Evolutionary conservation across 2,888 invertebrate species (phyloP).

Genomic region (Drosophila birchii): DNA sequence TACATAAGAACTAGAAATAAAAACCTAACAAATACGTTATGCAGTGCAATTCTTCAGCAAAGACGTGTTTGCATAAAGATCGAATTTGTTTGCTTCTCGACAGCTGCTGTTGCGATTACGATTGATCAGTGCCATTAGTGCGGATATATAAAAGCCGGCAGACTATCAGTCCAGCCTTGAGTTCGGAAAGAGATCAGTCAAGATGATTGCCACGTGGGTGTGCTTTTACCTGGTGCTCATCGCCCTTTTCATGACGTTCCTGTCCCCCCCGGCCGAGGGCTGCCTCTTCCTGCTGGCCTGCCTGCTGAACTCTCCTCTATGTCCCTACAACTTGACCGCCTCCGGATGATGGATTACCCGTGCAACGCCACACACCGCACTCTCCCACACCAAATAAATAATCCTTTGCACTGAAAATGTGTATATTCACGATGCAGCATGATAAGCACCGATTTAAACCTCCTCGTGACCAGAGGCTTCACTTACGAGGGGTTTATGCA

Average conservation of each 20-base stretch:
- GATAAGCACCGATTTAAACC: too few species aligned
- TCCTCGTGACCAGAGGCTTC: not conserved
- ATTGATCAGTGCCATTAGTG: not conserved
- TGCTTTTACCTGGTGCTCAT: constrained; percentile 38
- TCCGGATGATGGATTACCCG: constrained; percentile 13
- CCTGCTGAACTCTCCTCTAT: constrained; percentile 17
- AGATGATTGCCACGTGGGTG: constrained; percentile 39
- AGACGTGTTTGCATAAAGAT: not conserved
- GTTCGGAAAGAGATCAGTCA: not conserved
- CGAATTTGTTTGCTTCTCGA: constrained; percentile 1
- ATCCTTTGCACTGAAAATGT: constrained; percentile 12
- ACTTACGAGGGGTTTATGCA: too few species aligned
- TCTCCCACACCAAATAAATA: constrained; percentile 27
- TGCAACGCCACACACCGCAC: not conserved
- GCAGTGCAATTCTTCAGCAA: not conserved
- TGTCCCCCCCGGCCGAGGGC: constrained; percentile 27
- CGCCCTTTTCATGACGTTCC: constrained; percentile 37
- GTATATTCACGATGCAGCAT: not conserved
- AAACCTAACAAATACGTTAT: constrained; percentile 3
- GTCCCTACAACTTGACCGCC: constrained; percentile 28
- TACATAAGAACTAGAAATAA: not conserved
- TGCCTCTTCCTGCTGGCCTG: constrained; percentile 40
- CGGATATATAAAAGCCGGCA: constrained; percentile 5
- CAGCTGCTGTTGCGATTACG: constrained; percentile 14
- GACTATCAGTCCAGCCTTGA: not conserved